Percentiles rank a stretch among this genome's conserved stretches.
These are phyloP conservation scores for Aspidapion aeneum DNA, from an alignment of 2,888 invertebrate genomes.

Conservation along the genomic window DNA sequence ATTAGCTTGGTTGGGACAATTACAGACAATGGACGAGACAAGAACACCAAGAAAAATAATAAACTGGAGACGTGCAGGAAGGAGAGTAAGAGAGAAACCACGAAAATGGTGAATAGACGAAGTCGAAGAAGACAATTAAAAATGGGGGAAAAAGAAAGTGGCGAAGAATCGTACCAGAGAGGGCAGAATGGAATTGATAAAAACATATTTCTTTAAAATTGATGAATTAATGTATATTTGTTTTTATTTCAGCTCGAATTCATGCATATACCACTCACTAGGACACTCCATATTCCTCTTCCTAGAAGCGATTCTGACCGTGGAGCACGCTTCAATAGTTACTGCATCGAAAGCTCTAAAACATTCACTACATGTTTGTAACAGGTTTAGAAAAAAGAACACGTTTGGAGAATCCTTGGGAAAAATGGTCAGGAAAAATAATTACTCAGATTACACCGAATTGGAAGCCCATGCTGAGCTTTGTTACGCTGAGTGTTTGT, in stretches of 20 bases:
- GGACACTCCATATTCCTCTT: conserved; percentile 87
- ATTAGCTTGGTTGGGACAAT: no score
- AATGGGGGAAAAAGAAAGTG: no score
- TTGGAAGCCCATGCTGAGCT: conserved; percentile 92
- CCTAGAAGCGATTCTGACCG: conserved; percentile 90
- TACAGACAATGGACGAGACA: no score
- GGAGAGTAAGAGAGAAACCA: no score
- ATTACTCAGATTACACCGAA: conserved; percentile 74
- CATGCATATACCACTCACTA: conserved; percentile 89
- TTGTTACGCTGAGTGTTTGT: conserved; percentile 88
- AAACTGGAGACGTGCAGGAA: no score
- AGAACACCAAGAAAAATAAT: no score
- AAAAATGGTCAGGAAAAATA: conserved; percentile 73
- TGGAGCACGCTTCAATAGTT: conserved; percentile 76
- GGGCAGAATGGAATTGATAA: no score
- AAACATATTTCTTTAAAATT: no score
- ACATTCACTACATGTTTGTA: conserved; percentile 74
- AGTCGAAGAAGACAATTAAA: no score
- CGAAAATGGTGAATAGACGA: no score
- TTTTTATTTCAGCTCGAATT: conserved; percentile 59
- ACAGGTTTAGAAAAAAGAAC: conserved; percentile 62
- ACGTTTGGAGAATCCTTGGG: conserved; percentile 76
- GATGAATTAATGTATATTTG: no score
- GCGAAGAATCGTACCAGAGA: no score
- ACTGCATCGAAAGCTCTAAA: conserved; percentile 73